Base-by-base conservation (phyloP, 1,140 invertebrate species). In the Drosophila busckii region DNA sequence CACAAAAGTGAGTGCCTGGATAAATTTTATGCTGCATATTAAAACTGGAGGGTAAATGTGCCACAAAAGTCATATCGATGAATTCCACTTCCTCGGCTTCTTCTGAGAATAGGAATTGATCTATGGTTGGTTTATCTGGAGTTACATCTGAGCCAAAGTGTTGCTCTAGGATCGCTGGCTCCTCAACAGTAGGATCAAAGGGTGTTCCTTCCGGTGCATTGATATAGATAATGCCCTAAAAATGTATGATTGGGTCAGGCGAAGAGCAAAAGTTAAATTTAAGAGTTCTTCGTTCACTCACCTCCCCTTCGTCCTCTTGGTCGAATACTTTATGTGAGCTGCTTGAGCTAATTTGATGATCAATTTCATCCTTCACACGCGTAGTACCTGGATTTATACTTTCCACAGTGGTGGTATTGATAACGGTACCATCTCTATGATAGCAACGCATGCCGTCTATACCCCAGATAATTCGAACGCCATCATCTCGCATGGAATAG, bases 401-500 rank as follows among this genome's bases (percentile, higher is more conserved):
- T 1, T 42, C 56, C 1, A 28, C 0, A 0, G 53, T 54, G 2
- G 8, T 56, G 17, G 70, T 61, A 2, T 10, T 61, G 5, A 86
- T 66, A 2, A 76, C 32, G 3, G 84, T 84, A 2, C 84, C 84
- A 56, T 86, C 78, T 4, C 22, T 37, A 23, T 86, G 84, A 42
- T 73, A 86, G 41, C 84, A 86, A 12, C 46, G 58, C 1, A 84
- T 22, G 7, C 35, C 16, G 5, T 63, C 58, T 4, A 2, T 1
- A 0, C 66, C 48, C 84, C 84, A 86, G 23, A 86, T 29, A 52
- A 86, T 59, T 3, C 65, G 66, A 3, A 86, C 59, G 3, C 78
- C 78, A 50, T 86, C 84, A 7, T 64, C 55, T 2, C 84, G 84
- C 64, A 78, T 66, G 0, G 73, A 29, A 34, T 84, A 86, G 19